A percentile compares a stretch with the other conserved stretches of the same genome.
phyloP scores from a whole-genome alignment of 2,888 invertebrate species.

The Seladonia tumulorum region DNA sequence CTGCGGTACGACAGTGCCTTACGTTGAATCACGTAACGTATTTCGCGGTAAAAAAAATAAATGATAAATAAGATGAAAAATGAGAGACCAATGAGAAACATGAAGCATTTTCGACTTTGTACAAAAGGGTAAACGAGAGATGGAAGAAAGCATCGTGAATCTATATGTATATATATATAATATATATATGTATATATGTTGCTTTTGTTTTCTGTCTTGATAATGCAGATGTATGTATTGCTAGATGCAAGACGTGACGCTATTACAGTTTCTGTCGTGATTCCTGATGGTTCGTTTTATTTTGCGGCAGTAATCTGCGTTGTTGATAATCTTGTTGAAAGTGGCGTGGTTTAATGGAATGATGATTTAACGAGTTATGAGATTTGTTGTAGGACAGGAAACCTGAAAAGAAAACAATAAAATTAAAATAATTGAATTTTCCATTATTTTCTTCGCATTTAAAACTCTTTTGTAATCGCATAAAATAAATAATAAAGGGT shows the following conservation, averaged over 20 bases:
- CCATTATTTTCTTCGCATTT: neutral
- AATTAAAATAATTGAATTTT: slow-evolving; percentile 36
- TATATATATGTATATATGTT: slow-evolving; percentile 57
- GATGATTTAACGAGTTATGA: slow-evolving; percentile 83
- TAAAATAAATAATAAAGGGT: slow-evolving; percentile 19
- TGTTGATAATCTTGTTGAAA: slow-evolving; percentile 76
- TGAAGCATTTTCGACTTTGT: slow-evolving; percentile 73
- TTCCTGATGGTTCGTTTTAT: slow-evolving; percentile 76
- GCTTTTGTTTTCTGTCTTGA: slow-evolving; percentile 59
- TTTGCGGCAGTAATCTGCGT: slow-evolving; percentile 80
- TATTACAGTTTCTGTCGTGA: slow-evolving; percentile 74
- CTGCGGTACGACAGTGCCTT: slow-evolving; percentile 42
- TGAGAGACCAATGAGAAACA: slow-evolving; percentile 69
- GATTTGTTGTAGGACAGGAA: slow-evolving; percentile 79
- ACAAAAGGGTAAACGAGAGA: slow-evolving; percentile 74
- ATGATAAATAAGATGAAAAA: slow-evolving; percentile 73
- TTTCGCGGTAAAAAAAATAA: slow-evolving; percentile 63
- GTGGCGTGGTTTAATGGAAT: slow-evolving; percentile 82
- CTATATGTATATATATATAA: slow-evolving; percentile 61
- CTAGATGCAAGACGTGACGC: slow-evolving; percentile 71
- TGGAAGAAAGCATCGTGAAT: slow-evolving; percentile 71
- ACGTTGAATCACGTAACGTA: slow-evolving; percentile 57
- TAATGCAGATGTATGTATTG: slow-evolving; percentile 71
- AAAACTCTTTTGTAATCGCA: neutral
- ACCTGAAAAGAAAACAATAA: slow-evolving; percentile 77